Percentiles rank a stretch among this genome's conserved stretches.
phyloP scores from a whole-genome alignment of 2,888 invertebrate genomes.

The Sepiola atlantica region DNA sequence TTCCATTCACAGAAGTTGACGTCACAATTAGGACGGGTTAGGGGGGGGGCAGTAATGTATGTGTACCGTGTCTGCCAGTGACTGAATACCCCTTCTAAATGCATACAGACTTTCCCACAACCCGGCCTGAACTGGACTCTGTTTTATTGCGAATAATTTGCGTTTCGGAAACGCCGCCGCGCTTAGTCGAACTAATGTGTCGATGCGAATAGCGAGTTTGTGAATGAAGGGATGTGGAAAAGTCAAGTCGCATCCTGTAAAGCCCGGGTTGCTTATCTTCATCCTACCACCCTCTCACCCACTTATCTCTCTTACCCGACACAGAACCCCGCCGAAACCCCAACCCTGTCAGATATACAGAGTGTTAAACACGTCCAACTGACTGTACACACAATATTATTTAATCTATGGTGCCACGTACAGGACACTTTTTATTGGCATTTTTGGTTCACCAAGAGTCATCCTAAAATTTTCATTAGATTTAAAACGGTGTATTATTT shows the following conservation, averaged over 20 bases:
- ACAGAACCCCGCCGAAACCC: not conserved
- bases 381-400: not conserved
- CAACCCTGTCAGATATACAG: not conserved
- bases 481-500: no score
- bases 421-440: not conserved
- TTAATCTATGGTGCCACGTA: not conserved
- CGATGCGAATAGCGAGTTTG: not conserved
- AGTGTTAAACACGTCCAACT: not conserved
- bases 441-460: not conserved
- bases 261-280: not conserved
- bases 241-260: slow-evolving; percentile 32
- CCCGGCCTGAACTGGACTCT: slow-evolving; percentile 13
- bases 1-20: not conserved
- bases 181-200: not conserved
- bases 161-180: not conserved
- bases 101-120: slow-evolving; percentile 19
- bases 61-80: not conserved
- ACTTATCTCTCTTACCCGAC: no score
- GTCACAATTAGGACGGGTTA: not conserved
- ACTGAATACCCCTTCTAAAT: not conserved
- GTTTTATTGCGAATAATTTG: slow-evolving; percentile 32
- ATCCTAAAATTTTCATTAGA: not conserved
- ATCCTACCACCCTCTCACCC: not conserved
- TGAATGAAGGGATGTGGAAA: slow-evolving; percentile 32
- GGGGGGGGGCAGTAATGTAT: not conserved